Evolutionary conservation across 2,113 vertebrate species (phyloP).

Genomic region (Oryzias javanicus): DNA sequence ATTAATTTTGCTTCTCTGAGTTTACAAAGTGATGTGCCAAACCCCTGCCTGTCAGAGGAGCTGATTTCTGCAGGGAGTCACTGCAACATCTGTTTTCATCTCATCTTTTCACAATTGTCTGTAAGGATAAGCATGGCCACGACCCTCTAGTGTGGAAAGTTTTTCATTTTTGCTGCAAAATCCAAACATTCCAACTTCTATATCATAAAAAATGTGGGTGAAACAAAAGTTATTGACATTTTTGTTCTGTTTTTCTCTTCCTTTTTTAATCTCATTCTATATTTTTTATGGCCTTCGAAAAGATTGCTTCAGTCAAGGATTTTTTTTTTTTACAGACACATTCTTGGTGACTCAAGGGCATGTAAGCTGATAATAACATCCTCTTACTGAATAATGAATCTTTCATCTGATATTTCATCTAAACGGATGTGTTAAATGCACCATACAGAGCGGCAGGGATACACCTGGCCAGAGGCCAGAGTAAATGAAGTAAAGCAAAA

Average conservation of each 20-base stretch:
- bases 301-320: not conserved
- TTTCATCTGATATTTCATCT: slow-evolving; percentile 44
- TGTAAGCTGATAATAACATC: slow-evolving; percentile 29
- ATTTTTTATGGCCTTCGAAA: slow-evolving; percentile 1
- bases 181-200: not conserved
- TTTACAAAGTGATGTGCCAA: not conserved
- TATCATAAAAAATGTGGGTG: slow-evolving; percentile 6
- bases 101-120: no score
- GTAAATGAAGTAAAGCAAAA: slow-evolving; percentile 38
- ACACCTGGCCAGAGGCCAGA: slow-evolving; percentile 29
- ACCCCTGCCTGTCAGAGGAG: no score
- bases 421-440: slow-evolving; percentile 30
- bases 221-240: slow-evolving; percentile 6
- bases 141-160: no score
- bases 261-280: not conserved
- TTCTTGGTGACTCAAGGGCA: slow-evolving; percentile 40
- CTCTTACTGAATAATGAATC: slow-evolving; percentile 37
- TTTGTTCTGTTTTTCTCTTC: not conserved
- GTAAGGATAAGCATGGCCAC: no score
- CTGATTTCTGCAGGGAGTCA: no score
- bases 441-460: slow-evolving; percentile 2
- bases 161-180: no score
- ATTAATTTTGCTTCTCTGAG: not conserved
- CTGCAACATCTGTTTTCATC: no score
- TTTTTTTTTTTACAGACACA: slow-evolving; percentile 11